Conservation (phyloP, 2,888 invertebrate species). For the Dasypolia templi region DNA sequence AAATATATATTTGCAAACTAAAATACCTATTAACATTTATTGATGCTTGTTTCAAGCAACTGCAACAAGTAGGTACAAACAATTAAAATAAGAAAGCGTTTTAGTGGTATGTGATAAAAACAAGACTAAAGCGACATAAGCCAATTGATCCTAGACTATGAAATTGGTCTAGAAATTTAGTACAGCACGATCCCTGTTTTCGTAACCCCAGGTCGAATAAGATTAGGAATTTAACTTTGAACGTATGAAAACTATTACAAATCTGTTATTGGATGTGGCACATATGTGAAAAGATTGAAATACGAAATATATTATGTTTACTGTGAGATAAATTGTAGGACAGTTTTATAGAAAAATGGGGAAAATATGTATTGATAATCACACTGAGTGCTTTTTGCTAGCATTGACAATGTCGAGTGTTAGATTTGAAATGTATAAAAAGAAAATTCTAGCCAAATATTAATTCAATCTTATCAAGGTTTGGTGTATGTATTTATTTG, state of each 20-base stretch:
- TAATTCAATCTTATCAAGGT: background rate
- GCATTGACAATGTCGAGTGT: constrained; percentile 23
- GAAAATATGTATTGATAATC: constrained; percentile 49
- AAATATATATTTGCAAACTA: background rate
- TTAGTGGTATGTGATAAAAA: constrained; percentile 28
- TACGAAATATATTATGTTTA: constrained; percentile 25
- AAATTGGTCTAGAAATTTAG: constrained; percentile 48
- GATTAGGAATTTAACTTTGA: constrained; percentile 61
- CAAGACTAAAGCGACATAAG: constrained; percentile 32
- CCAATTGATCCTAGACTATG: constrained; percentile 36
- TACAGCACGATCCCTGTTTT: constrained; percentile 35
- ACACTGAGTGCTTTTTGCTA: constrained; percentile 52
- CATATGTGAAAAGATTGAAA: constrained; percentile 48
- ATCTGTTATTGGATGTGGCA: constrained; percentile 54
- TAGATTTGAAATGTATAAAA: constrained; percentile 33
- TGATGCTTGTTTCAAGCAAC: constrained; percentile 3
- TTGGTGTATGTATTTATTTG: background rate
- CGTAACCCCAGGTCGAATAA: constrained; percentile 43
- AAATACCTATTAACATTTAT: too few species aligned
- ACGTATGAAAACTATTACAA: constrained; percentile 53
- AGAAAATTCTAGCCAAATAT: constrained; percentile 8
- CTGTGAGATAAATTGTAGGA: constrained; percentile 29
- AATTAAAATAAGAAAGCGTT: constrained; percentile 17
- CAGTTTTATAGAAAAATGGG: constrained; percentile 48
- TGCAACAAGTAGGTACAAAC: constrained; percentile 16